Conservation (phyloP, 1,140 invertebrate genomes). For the Hetaerina americana region DNA sequence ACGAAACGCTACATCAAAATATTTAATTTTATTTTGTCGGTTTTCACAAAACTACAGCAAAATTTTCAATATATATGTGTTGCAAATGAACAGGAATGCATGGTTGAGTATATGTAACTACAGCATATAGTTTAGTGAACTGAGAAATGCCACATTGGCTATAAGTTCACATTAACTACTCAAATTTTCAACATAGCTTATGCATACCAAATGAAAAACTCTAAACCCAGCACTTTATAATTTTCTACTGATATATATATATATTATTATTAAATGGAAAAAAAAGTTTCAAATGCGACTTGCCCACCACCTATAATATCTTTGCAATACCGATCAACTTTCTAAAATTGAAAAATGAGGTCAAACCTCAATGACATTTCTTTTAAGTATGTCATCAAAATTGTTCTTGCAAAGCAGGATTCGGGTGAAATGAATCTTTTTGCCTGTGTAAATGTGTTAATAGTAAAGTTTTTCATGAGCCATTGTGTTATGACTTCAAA, state of each 20-base stretch:
- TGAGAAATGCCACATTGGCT: not conserved
- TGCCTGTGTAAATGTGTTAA: not conserved
- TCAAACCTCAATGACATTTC: not conserved
- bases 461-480: not conserved
- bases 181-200: not conserved
- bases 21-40: no score
- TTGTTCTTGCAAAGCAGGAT: not conserved
- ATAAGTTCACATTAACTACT: not conserved
- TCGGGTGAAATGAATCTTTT: not conserved
- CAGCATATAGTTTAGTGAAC: not conserved
- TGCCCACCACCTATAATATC: not conserved
- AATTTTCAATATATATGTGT: no score
- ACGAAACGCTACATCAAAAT: no score
- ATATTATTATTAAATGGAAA: not conserved
- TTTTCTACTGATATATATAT: not conserved
- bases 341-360: not conserved
- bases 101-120: not conserved
- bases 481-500: not conserved
- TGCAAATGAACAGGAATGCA: not conserved
- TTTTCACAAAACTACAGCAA: no score
- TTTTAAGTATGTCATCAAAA: not conserved
- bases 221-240: not conserved
- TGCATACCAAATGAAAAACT: not conserved
- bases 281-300: not conserved
- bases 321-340: not conserved